Base-by-base conservation (phyloP, 2,113 vertebrate genomes). In the Reinhardtius hippoglossoides region DNA sequence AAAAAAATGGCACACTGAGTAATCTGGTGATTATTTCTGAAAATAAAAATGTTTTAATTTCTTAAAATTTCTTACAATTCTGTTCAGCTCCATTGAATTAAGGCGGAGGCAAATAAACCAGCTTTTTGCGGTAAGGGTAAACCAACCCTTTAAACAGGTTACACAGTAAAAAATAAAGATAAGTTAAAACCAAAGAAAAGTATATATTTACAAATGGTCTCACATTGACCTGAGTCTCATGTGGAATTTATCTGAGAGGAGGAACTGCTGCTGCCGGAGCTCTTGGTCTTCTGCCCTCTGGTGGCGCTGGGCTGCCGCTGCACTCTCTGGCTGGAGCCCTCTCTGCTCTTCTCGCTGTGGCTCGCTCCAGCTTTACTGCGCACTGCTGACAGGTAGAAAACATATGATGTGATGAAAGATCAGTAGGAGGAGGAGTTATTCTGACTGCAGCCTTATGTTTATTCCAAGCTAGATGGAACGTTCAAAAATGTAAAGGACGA, bases 251-350 rank as follows among this genome's bases (percentile, higher is more conserved):
- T 90, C 89, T 95, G 94, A 0, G 94, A 95, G 5, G 95, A 95
- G 2, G 92, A 94, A 18, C 94, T 95, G 69, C 80, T 96, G 92
- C 95, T 95, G 73, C 95, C 96, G 0, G 94, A 93, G 84, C 48
- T 95, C 90, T 97, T 95, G 9, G 95, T 90, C 91, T 97, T 97
- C 90, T 95, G 96, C 66, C 91, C 87, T 9, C 96, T 93, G 67
- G 93, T 96, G 5, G 92, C 92, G 0, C 97, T 97, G 0, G 95
- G 91, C 76, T 97, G 97, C 5, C 96, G 95, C 60, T 96, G 95
- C 85, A 95, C 93, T 15, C 95, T 92, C 91, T 97, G 96, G 68
- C 92, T 86, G 78, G 96, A 96, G 13, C 92, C 90, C 72, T 93
- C 92, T 1, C 88, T 61, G 44, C 84, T 93, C 80, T 95, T 95